Conservation (phyloP, 2,113 vertebrate genomes). For the Acanthisitta chloris region DNA sequence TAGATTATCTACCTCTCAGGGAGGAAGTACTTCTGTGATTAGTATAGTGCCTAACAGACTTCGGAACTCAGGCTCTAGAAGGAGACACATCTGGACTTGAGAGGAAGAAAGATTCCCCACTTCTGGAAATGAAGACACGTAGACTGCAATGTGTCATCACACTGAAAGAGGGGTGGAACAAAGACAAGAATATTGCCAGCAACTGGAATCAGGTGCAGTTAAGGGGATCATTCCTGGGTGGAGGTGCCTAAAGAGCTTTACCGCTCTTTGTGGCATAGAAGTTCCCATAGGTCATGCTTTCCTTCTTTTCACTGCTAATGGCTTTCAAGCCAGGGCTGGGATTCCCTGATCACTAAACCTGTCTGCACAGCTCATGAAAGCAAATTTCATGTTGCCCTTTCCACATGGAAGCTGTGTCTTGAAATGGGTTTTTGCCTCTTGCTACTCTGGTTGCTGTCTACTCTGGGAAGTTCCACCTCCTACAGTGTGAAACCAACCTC, state of each 20-base stretch:
- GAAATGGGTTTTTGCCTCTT: not conserved
- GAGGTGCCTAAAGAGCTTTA: not conserved
- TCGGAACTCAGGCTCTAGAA: not conserved
- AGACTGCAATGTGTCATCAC: not conserved
- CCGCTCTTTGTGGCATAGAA: not conserved
- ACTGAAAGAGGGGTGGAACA: not conserved
- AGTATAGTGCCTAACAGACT: not conserved
- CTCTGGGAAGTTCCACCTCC: not conserved
- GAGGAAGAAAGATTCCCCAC: not conserved
- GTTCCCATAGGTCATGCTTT: not conserved
- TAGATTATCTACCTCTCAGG: not conserved
- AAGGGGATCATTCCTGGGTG: not conserved
- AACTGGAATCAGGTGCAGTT: not conserved
- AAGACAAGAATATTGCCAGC: not conserved
- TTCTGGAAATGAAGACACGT: not conserved
- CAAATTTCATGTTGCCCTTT: not conserved
- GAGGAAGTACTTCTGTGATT: not conserved
- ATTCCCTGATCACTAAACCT: not conserved
- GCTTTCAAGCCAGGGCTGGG: not conserved
- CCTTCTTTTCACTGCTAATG: not conserved
- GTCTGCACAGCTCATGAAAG: not conserved
- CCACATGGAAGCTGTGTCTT: not conserved
- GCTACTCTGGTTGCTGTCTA: not conserved
- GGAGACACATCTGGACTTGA: not conserved
- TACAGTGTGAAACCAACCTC: not conserved